Evolutionary conservation across 1,140 invertebrate genomes (phyloP), one percentile per base, ranked within the genome.

Genomic region (Hyles vespertilio): DNA sequence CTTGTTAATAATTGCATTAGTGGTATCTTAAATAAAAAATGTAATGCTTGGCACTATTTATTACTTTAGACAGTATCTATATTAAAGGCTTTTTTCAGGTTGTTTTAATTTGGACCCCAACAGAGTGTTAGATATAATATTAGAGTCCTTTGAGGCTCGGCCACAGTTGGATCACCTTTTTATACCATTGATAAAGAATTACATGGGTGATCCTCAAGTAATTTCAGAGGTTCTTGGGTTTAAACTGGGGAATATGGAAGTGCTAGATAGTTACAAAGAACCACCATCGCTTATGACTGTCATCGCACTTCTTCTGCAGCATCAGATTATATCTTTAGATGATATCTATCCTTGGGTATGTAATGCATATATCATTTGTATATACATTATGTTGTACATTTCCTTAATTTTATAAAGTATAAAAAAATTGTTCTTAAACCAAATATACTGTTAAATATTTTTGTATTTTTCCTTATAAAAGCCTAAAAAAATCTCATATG

Each of bases 91-190:
- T 56, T 62, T 79, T 92, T 55, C 83, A 98, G 98, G 98, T 77
- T 99, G 97, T 87, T 99, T 99, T 80, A 99, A 99, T 91, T 92
- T 99, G 73, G 98, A 99, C 90, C 99, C 99, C 12, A 99, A 99
- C 85, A 92, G 99, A 76, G 98, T 99, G 0, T 89, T 99, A 60
- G 98, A 99, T 81, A 94, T 99, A 56, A 95, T 99, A 62, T 90
- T 99, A 58, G 98, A 99, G 89, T 96, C 96, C 9, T 99, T 99
- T 91, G 98, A 99, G 87, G 95, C 94, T 67, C 93, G 95, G 59
- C 94, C 95, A 6, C 91, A 95, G 64, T 89, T 92, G 66, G 92
- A 94, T 81, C 89, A 91, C 50, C 91, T 97, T 67, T 98, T 97
- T 84, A 94, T 98, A 81, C 93, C 94, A 7, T 86, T 98, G 34